Evolutionary conservation across 2,888 invertebrate species (phyloP).

Genomic region (Autographa pulchrina): DNA sequence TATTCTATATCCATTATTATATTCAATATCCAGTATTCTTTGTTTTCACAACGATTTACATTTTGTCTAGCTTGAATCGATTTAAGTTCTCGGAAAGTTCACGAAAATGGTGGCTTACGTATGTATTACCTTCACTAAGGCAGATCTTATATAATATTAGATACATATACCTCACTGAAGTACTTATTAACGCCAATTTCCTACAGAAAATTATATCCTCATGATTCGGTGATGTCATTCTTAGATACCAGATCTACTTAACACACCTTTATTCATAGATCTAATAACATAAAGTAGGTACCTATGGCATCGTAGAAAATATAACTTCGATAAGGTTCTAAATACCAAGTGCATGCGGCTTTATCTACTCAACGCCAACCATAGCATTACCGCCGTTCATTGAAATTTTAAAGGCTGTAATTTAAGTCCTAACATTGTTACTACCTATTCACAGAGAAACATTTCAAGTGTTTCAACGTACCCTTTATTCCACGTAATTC

Average conservation of each 20-base stretch:
- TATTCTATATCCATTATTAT: no score
- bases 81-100: neutral
- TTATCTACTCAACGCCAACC: neutral
- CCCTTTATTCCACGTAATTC: neutral
- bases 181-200: no score
- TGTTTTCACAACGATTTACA: neutral
- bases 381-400: neutral
- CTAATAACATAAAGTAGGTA: neutral
- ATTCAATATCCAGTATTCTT: no score
- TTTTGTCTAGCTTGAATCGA: neutral
- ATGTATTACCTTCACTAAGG: neutral
- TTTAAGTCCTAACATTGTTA: no score
- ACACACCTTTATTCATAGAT: neutral
- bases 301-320: neutral
- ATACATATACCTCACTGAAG: no score
- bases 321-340: neutral
- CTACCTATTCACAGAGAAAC: no score
- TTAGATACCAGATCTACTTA: neutral
- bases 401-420: neutral
- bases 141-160: no score
- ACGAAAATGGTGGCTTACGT: neutral
- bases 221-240: neutral
- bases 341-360: neutral
- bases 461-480: neutral
- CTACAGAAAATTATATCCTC: no score